These are phyloP conservation scores for Ichneumoninae sp. DNA, from an alignment of 2,888 invertebrate genomes.

Conservation along the genomic window DNA sequence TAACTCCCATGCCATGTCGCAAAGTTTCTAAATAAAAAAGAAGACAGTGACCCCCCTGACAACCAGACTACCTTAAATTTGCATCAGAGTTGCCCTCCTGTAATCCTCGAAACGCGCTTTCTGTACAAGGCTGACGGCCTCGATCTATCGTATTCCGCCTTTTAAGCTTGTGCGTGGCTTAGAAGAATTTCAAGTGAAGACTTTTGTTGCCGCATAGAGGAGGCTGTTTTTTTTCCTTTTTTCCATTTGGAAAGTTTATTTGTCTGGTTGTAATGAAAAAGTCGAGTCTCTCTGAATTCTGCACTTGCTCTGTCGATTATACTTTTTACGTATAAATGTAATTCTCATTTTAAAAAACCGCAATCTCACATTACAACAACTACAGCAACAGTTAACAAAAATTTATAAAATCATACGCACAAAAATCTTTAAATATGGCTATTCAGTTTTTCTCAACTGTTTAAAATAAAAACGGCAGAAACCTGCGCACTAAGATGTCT, in stretches of 20 bases:
- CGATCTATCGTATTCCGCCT: constrained; percentile 5
- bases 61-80: constrained; percentile 79
- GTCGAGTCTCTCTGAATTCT: neutral
- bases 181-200: constrained; percentile 4
- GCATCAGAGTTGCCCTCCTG: constrained; percentile 73
- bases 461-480: no score
- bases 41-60: constrained; percentile 68
- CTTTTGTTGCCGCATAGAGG: neutral
- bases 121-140: constrained; percentile 6
- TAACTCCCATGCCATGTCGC: constrained; percentile 78
- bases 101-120: constrained; percentile 32
- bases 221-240: neutral
- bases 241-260: neutral
- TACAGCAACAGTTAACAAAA: no score
- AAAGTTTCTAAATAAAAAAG: constrained; percentile 74
- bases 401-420: no score
- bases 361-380: no score
- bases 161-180: constrained; percentile 8
- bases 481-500: no score
- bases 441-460: no score
- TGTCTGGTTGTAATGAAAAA: neutral
- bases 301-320: neutral
- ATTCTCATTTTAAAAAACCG: no score
- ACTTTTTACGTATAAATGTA: neutral
- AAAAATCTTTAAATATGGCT: no score